Evolutionary conservation across 2,797 vertebrate species (phyloP).

Genomic region (Adrianichthys oophorus): DNA sequence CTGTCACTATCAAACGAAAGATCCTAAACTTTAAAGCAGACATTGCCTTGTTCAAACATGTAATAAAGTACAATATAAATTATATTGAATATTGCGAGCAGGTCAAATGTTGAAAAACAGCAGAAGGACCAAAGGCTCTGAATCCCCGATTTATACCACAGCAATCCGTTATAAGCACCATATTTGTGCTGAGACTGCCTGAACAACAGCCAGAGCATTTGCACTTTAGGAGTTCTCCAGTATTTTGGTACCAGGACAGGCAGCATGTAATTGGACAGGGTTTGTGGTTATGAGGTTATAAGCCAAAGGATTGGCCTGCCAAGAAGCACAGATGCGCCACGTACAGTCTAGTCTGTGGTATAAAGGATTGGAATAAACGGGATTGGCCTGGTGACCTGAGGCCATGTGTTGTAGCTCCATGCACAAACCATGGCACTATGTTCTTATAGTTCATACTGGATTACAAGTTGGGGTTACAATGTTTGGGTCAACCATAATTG

Average conservation of each 20-base stretch:
- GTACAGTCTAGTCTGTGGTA: slow-evolving; percentile 60
- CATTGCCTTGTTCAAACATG: slow-evolving; percentile 1
- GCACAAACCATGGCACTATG: slow-evolving; percentile 21
- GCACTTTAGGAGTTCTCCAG: slow-evolving; percentile 30
- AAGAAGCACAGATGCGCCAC: slow-evolving; percentile 51
- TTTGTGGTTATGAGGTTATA: slow-evolving; percentile 58
- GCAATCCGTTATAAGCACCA: slow-evolving; percentile 15
- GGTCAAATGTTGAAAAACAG: background rate
- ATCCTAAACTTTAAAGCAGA: slow-evolving; percentile 4
- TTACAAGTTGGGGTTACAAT: slow-evolving; percentile 14
- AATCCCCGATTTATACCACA: slow-evolving; percentile 18
- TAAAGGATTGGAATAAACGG: slow-evolving; percentile 42
- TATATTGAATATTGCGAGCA: slow-evolving; percentile 1
- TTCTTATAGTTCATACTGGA: slow-evolving; percentile 38
- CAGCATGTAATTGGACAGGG: slow-evolving; percentile 50
- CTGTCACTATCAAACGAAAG: slow-evolving; percentile 23
- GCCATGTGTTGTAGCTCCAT: slow-evolving; percentile 21
- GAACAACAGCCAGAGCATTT: slow-evolving; percentile 17
- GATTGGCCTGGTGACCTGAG: slow-evolving; percentile 31
- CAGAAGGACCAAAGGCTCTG: slow-evolving; percentile 3
- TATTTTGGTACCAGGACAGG: slow-evolving; percentile 19
- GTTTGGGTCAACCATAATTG: background rate
- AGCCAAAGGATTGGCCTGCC: slow-evolving; percentile 52
- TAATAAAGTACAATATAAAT: too few relatives aligned
- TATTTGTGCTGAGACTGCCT: slow-evolving; percentile 13